Conservation (phyloP, 2,888 invertebrate genomes). For the Chrysotoxum bicinctum region DNA sequence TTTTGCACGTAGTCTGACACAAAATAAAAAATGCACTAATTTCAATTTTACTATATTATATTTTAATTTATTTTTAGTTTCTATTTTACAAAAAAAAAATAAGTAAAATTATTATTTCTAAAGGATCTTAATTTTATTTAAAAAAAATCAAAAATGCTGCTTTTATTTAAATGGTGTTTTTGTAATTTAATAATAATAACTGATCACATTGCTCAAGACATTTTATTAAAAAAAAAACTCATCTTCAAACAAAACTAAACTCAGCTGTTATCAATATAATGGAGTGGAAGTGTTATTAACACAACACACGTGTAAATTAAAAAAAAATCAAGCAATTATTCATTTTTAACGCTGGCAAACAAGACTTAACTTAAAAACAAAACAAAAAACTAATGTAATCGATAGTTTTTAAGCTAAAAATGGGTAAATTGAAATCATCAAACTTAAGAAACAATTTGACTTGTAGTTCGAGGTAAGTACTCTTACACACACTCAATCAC, state of each 20-base stretch:
- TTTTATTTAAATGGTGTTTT: slow-evolving; percentile 63
- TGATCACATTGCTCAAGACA: slow-evolving; percentile 50
- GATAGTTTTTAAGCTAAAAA: slow-evolving; percentile 40
- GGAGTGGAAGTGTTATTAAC: slow-evolving; percentile 34
- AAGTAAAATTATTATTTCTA: not conserved
- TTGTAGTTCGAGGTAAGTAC: slow-evolving; percentile 71
- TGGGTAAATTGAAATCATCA: slow-evolving; percentile 44
- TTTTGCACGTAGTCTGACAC: not conserved
- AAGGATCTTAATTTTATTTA: not conserved
- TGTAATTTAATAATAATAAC: slow-evolving; percentile 56
- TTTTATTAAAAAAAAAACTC: not conserved
- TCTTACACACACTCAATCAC: slow-evolving; percentile 59
- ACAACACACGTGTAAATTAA: slow-evolving; percentile 41
- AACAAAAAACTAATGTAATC: slow-evolving; percentile 23
- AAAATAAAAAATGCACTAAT: not conserved
- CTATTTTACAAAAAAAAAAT: not conserved
- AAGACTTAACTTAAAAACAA: slow-evolving; percentile 29
- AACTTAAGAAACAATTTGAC: slow-evolving; percentile 39
- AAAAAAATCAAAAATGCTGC: slow-evolving; percentile 38
- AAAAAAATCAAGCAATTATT: slow-evolving; percentile 26
- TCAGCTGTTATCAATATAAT: slow-evolving; percentile 9
- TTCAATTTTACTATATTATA: not conserved
- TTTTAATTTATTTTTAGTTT: not conserved
- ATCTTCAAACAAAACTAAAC: slow-evolving; percentile 24
- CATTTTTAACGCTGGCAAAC: slow-evolving; percentile 62